Evolutionary conservation across 2,888 invertebrate species (phyloP).

Genomic region (Caenorhabditis plicata): DNA sequence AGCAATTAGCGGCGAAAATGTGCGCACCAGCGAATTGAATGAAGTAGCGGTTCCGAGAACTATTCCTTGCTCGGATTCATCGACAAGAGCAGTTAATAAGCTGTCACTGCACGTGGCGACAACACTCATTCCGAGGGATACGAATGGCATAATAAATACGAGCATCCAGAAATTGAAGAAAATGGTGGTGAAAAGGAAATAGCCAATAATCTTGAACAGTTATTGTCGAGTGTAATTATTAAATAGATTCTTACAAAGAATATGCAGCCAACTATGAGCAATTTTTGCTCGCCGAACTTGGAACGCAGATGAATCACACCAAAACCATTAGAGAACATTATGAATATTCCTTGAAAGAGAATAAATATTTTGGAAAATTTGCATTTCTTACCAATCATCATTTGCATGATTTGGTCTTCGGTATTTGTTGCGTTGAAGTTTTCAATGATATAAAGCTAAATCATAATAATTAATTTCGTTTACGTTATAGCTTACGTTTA

Average conservation of each 20-base stretch:
- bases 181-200: conserved; percentile 30
- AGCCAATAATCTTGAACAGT: conserved; percentile 30
- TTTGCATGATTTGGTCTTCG: conserved; percentile 43
- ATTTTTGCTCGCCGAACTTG: conserved; percentile 46
- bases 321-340: conserved; percentile 53
- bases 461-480: not conserved
- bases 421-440: conserved; percentile 43
- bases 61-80: conserved; percentile 49
- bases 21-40: conserved; percentile 45
- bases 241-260: conserved; percentile 37
- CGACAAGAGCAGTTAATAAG: conserved; percentile 43
- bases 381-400: conserved; percentile 47
- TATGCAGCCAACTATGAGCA: conserved; percentile 39
- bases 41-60: conserved; percentile 51
- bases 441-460: conserved; percentile 54
- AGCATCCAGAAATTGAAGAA: conserved; percentile 47
- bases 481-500: conserved; percentile 32
- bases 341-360: too few species aligned
- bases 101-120: conserved; percentile 47
- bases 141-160: conserved; percentile 44
- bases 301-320: conserved; percentile 49
- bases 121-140: conserved; percentile 49
- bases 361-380: too few species aligned
- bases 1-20: conserved; percentile 45
- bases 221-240: not conserved